Conservation (phyloP, 2,797 vertebrate genomes). For the Amblyraja radiata region DNA sequence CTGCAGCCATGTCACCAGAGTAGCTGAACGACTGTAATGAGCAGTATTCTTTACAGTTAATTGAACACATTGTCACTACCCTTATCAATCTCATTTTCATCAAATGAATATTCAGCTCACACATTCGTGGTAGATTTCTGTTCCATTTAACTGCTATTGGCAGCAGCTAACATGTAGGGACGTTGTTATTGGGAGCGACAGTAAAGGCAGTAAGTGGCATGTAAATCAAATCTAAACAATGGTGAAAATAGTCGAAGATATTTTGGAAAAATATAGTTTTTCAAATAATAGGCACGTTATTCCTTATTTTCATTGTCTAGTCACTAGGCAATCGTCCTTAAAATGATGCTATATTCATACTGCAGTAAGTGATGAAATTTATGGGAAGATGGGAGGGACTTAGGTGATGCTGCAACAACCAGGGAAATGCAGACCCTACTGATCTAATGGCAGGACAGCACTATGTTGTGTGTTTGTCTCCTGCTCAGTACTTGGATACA, state of each 20-base stretch:
- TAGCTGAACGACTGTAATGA: slow-evolving; percentile 29
- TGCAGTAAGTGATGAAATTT: neutral
- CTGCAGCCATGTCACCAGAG: neutral
- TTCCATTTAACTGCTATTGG: neutral
- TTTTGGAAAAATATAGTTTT: no score
- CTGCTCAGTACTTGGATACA: neutral
- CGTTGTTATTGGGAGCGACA: neutral
- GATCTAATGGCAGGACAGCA: neutral
- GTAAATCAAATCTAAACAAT: neutral
- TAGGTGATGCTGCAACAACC: neutral
- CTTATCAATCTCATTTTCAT: slow-evolving; percentile 14
- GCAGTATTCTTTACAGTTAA: slow-evolving; percentile 27
- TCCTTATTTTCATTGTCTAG: neutral
- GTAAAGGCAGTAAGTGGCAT: neutral
- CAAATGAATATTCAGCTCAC: slow-evolving; percentile 24
- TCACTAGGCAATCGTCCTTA: neutral
- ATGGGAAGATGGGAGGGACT: neutral
- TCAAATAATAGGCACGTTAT: no score
- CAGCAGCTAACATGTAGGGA: neutral
- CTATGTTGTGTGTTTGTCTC: neutral
- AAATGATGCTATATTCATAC: neutral
- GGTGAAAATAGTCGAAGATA: neutral
- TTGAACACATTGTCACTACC: neutral
- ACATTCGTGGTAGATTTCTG: neutral
- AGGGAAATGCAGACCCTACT: neutral